Evolutionary conservation across 1,140 invertebrate species (phyloP), one percentile per base, ranked within the genome.

Genomic region (Rhopalosiphum maidis): DNA sequence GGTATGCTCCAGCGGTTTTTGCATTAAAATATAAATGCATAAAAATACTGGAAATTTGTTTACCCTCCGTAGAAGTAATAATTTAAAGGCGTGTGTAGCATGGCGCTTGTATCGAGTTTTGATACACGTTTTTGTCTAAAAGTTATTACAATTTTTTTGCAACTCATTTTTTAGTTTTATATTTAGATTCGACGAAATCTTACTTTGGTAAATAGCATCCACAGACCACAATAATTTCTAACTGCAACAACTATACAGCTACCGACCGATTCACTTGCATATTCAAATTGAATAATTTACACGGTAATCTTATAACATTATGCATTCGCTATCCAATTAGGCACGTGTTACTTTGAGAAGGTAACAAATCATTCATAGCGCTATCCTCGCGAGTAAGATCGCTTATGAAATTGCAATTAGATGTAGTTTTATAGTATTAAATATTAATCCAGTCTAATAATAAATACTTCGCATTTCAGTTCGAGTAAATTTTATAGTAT

Each of bases 211-310:
- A 88, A 37, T 54, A 54, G 30, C 7, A 23, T 43, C 21, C 21
- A 35, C 18, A 88, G 4, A 30, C 21, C 21, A 35, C 18, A 88
- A 51, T 51, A n/a, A 54, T 88, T 23, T 88, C 22, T n/a, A n/a
- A 37, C 6, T 25, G 35, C 37, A 37, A 54, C 21, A 35, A n/a
- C 21, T 88, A 37, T 35, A 21, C 22, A 2, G n/a, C 21, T 18
- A n/a, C 23, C 18, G 15, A 30, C n/a, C 46, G 18, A 87, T n/a
- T 87, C 43, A 87, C 43, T 87, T 87, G 86, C 43, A 54, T 22
- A 43, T 88, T 88, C 87, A 48, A 88, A 88, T 54, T 54, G 87
- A 88, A 88, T 88, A 88, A 54, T 88, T 88, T 88, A 88, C 18
- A 88, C 21, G 7, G n/a, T 88, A 88, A 88, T 54, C 87, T 54